Evolutionary conservation across 2,888 invertebrate species (phyloP), one percentile per base, ranked within the genome.

Genomic region (Meloe dianella): DNA sequence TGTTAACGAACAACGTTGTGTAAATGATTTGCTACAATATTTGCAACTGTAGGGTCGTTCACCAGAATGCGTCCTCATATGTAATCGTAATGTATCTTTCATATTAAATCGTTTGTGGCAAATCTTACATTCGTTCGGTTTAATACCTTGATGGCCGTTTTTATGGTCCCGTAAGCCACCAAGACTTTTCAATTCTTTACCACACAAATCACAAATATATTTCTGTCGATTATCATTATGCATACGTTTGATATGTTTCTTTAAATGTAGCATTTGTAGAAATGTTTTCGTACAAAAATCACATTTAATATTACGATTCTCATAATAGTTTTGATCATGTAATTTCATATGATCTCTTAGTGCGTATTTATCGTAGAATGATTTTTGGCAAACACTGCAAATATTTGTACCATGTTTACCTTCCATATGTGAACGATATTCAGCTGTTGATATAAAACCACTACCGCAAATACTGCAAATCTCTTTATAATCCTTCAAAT

Each of bases 11-110:
- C 77, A 62, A 77, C 79, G 61, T 75, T 79, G 65, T n/a, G 86
- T 86, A 80, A 87, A 88, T 0, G 86, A 86, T 75, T 88, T 88
- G 56, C 86, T 76, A 60, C 81, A 81, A 2, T 76, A 72, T 17
- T 70, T 70, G 61, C 80, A 80, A n/a, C 68, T 66, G 57, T 78
- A 78, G 0, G 80, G 78, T 35, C 76, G 77, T 51, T 79, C 77
- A 1, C 78, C 77, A 0, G 78, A 78, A 61, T 80, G 79, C 1
- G 75, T 75, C 30, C 80, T 69, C 64, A 76, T 74, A 67, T 82
- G 82, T 47, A 78, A 75, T 29, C 75, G 79, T 3, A 81, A 68
- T 1, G 79, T 77, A 54, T 77, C 78, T 59, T 74, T 75, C 76
- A 78, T 12, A 79, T 47, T 76, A 41, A 82, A 77, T 14, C 76